Evolutionary conservation across 2,888 invertebrate genomes (phyloP).

Genomic region (Teleiodes luculella): DNA sequence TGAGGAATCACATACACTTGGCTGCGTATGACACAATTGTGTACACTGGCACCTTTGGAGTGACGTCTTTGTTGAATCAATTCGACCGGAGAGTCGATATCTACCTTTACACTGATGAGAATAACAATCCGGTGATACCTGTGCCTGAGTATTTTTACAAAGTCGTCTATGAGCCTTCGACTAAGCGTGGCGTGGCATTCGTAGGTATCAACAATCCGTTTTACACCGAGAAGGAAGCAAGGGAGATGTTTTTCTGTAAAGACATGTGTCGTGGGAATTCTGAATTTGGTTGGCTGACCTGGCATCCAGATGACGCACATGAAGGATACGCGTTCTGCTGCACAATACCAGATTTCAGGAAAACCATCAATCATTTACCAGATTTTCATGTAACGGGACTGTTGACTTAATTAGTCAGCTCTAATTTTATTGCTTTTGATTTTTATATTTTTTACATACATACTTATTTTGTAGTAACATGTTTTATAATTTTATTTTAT

Average conservation of each 20-base stretch:
- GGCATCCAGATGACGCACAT: constrained; percentile 65
- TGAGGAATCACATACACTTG: constrained; percentile 54
- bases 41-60: constrained; percentile 81
- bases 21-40: constrained; percentile 56
- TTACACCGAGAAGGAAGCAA: constrained; percentile 44
- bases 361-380: constrained; percentile 72
- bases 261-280: constrained; percentile 68
- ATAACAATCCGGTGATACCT: constrained; percentile 63
- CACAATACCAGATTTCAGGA: constrained; percentile 72
- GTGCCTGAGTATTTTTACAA: constrained; percentile 70
- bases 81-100: constrained; percentile 52
- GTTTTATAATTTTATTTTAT: background rate
- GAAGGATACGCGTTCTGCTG: constrained; percentile 81
- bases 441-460: background rate
- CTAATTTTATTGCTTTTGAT: background rate
- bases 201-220: constrained; percentile 82
- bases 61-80: constrained; percentile 70
- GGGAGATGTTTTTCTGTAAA: constrained; percentile 62
- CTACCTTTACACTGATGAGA: constrained; percentile 53
- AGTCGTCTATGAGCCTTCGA: constrained; percentile 75
- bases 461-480: background rate
- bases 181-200: constrained; percentile 74
- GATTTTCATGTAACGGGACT: constrained; percentile 62
- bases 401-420: constrained; percentile 31
- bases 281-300: constrained; percentile 77